A percentile compares a stretch with the other conserved stretches of the same genome.
Evolutionary conservation across 2,797 vertebrate genomes (phyloP).

Genomic region (Eutrigla gurnardus): DNA sequence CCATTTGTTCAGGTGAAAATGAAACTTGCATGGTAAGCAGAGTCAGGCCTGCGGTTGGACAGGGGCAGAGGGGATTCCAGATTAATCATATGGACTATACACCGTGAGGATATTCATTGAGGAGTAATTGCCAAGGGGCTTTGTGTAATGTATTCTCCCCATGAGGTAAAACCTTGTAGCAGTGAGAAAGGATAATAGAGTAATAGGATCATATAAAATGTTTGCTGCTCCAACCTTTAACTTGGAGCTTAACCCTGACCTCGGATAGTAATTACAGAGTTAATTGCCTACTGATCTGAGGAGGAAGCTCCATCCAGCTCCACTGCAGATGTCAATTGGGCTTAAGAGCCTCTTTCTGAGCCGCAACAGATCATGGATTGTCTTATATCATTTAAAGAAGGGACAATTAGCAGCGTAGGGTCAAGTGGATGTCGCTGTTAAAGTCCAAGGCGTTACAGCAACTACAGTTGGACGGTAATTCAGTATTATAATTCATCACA

Average conservation of each 20-base stretch:
- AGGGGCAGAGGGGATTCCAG: constrained; percentile 76
- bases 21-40: constrained; percentile 82
- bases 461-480: background rate
- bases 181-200: constrained; percentile 77
- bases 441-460: background rate
- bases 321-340: constrained; percentile 62
- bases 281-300: constrained; percentile 81
- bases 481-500: background rate
- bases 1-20: constrained; percentile 85
- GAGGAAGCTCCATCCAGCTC: constrained; percentile 55
- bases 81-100: constrained; percentile 81
- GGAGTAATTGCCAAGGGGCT: constrained; percentile 81
- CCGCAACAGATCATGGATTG: constrained; percentile 46
- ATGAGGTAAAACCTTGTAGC: constrained; percentile 81
- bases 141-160: constrained; percentile 80
- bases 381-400: constrained; percentile 40
- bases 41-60: constrained; percentile 65
- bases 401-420: constrained; percentile 45
- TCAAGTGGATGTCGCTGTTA: background rate
- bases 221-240: constrained; percentile 80
- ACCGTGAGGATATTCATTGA: constrained; percentile 78
- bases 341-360: constrained; percentile 58
- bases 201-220: constrained; percentile 83
- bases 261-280: constrained; percentile 76
- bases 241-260: constrained; percentile 78